Evolutionary conservation across 2,797 vertebrate species (phyloP).

Genomic region (Tragelaphus eurycerus): DNA sequence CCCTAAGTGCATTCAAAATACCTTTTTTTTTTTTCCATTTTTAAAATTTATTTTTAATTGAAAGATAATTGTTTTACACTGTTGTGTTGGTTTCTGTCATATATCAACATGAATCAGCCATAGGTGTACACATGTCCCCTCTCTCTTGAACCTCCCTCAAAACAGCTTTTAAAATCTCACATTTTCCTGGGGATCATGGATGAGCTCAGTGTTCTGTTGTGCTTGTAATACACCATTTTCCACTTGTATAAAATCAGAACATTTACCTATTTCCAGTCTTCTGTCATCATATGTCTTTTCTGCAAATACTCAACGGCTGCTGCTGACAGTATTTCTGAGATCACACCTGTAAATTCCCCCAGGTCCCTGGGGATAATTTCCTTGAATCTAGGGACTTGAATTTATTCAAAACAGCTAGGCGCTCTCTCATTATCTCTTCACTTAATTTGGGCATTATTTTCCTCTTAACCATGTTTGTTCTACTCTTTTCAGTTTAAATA

Average conservation of each 20-base stretch:
- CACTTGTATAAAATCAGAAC: neutral
- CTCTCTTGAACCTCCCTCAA: neutral
- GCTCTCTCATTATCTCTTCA: constrained; percentile 46
- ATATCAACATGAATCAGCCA: neutral
- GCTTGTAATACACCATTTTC: neutral
- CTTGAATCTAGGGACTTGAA: neutral
- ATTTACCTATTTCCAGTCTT: neutral
- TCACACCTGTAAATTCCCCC: constrained; percentile 37
- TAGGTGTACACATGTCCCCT: neutral
- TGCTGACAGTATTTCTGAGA: constrained; percentile 5
- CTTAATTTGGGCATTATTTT: constrained; percentile 56
- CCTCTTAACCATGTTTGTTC: constrained; percentile 62
- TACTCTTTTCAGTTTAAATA: constrained; percentile 44
- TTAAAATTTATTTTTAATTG: neutral
- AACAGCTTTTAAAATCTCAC: neutral
- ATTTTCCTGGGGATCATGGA: neutral
- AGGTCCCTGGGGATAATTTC: neutral
- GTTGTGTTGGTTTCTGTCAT: neutral
- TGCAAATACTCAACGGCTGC: neutral
- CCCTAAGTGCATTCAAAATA: neutral
- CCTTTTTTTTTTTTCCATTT: neutral
- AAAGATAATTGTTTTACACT: neutral
- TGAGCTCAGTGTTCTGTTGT: neutral
- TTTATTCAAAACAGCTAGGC: constrained; percentile 51
- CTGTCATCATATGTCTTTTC: neutral